Percentiles rank a stretch among this genome's conserved stretches.
These are phyloP conservation scores for Panzeria rudis DNA, from an alignment of 2,888 invertebrate species.

Conservation along the genomic window DNA sequence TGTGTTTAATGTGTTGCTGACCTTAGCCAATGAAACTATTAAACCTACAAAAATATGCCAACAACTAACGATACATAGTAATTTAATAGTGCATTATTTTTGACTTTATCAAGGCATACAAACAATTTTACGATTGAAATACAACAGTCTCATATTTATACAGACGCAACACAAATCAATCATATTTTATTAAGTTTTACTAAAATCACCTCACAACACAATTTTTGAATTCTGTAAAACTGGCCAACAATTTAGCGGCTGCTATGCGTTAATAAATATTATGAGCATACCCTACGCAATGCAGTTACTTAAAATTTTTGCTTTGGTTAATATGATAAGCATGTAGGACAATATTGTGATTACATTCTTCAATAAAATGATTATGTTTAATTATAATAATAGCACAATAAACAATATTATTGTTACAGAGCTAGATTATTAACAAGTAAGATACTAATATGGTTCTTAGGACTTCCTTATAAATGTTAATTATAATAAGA, in stretches of 20 bases:
- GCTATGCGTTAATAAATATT: background rate
- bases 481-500: no score
- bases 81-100: background rate
- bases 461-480: no score
- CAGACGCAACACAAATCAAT: conserved; percentile 13
- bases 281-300: background rate
- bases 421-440: no score
- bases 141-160: background rate
- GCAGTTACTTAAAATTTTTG: background rate
- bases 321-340: background rate
- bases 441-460: no score
- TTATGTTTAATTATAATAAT: no score
- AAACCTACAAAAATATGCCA: conserved; percentile 11
- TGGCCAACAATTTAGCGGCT: conserved; percentile 7
- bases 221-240: background rate
- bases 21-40: conserved; percentile 59
- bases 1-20: conserved; percentile 61
- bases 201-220: background rate
- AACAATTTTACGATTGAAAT: background rate
- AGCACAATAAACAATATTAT: no score
- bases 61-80: background rate
- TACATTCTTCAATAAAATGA: no score
- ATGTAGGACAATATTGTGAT: no score
- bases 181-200: conserved; percentile 5
- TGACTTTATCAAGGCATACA: background rate